A percentile compares a stretch with the other conserved stretches of the same genome.
Evolutionary conservation across 30 jellyfish, hydroid and myxozoan genomes (phyloP).

Genomic region (Phacellophora camtschatica): DNA sequence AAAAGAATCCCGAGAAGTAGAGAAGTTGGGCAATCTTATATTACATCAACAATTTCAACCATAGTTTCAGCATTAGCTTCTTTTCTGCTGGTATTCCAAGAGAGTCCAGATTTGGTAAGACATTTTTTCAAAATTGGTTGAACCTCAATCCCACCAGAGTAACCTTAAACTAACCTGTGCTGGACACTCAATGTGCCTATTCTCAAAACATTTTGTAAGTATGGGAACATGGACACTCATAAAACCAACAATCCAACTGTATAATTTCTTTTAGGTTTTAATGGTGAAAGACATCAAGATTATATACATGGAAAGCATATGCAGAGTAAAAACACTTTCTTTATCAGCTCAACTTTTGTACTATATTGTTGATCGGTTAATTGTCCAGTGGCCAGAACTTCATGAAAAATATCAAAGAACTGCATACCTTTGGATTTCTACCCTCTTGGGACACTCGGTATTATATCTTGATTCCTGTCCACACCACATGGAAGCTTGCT

Average conservation of each 20-base stretch:
- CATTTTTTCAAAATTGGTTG: too few species aligned
- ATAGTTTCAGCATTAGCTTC: constrained; percentile 59
- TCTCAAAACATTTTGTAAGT: too few species aligned
- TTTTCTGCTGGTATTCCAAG: constrained; percentile 51
- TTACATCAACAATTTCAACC: constrained; percentile 75
- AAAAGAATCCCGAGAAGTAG: constrained; percentile 79
- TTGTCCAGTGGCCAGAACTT: constrained; percentile 98
- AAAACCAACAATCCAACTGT: too few species aligned
- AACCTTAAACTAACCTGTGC: too few species aligned
- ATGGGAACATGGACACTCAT: too few species aligned
- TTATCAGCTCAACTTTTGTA: constrained; percentile 83
- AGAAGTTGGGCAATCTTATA: constrained; percentile 87
- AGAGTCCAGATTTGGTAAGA: constrained; percentile 91
- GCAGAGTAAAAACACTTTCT: constrained; percentile 95
- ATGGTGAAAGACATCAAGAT: constrained; percentile 48
- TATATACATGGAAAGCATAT: constrained; percentile 94
- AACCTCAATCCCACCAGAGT: too few species aligned
- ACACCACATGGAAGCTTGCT: too few species aligned
- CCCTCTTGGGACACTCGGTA: too few species aligned
- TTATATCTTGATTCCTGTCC: too few species aligned
- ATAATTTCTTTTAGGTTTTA: constrained; percentile 74
- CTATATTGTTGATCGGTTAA: constrained; percentile 78
- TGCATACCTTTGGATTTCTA: constrained; percentile 74
- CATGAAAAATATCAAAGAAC: constrained; percentile 74
- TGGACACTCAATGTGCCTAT: too few species aligned